phyloP scores from a whole-genome alignment of 2,888 invertebrate genomes.

The Oeneis ivallda region DNA sequence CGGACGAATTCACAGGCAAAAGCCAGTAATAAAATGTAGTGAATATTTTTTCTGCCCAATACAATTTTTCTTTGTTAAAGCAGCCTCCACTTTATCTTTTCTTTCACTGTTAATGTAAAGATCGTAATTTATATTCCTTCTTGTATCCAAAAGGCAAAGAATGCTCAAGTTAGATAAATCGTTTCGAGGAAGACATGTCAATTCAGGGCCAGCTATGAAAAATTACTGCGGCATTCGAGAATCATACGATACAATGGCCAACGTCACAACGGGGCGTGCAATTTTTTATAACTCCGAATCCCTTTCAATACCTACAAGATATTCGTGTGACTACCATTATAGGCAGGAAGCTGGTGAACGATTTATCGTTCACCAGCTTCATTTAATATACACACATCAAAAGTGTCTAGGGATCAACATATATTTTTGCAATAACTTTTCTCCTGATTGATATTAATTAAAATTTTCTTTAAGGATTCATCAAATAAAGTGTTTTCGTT shows the following conservation, averaged over 20 bases:
- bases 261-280: constrained; percentile 38
- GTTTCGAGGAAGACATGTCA: constrained; percentile 35
- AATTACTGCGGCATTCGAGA: constrained; percentile 28
- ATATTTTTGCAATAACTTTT: too few species aligned
- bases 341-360: not conserved
- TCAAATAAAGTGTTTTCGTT: too few species aligned
- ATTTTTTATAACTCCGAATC: constrained; percentile 29
- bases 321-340: constrained; percentile 25
- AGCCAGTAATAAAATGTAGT: not conserved
- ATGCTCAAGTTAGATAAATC: constrained; percentile 26
- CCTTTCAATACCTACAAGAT: constrained; percentile 23
- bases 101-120: constrained; percentile 3
- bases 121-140: constrained; percentile 20
- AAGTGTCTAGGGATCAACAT: too few species aligned
- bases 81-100: constrained; percentile 10
- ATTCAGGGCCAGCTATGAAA: constrained; percentile 33
- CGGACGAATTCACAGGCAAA: not conserved
- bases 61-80: constrained; percentile 8
- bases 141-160: constrained; percentile 22
- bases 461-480: too few species aligned
- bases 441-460: too few species aligned
- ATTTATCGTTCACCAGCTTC: too few species aligned
- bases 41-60: not conserved
- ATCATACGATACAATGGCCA: constrained; percentile 29
- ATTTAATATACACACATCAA: too few species aligned